These are phyloP conservation scores for Cyclopterus lumpus DNA, from an alignment of 2,797 vertebrate species.

Conservation along the genomic window DNA sequence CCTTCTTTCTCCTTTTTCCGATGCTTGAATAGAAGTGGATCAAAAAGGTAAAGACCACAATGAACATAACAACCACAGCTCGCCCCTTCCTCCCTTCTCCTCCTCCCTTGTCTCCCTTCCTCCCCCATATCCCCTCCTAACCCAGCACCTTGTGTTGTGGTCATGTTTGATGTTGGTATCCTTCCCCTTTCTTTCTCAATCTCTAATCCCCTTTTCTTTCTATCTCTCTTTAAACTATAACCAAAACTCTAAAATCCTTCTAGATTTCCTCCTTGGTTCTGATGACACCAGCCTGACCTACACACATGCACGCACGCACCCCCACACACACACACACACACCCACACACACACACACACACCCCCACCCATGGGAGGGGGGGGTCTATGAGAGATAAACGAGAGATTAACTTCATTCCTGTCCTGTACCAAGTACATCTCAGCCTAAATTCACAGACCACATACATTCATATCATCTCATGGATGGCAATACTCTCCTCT, in stretches of 20 bases:
- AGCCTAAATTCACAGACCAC: slow-evolving; percentile 36
- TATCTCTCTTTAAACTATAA: slow-evolving; percentile 79
- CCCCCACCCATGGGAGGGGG: too few species aligned
- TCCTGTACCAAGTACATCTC: slow-evolving; percentile 49
- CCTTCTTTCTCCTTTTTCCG: slow-evolving; percentile 90
- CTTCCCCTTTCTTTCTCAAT: slow-evolving; percentile 76
- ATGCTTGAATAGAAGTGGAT: slow-evolving; percentile 99
- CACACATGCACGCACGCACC: slow-evolving; percentile 62
- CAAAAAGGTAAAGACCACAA: slow-evolving; percentile 98
- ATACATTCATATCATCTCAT: slow-evolving; percentile 51
- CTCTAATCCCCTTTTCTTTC: slow-evolving; percentile 68
- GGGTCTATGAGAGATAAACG: slow-evolving; percentile 76
- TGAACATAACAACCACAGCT: slow-evolving; percentile 91
- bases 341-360: slow-evolving; percentile 24
- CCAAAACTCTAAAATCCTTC: slow-evolving; percentile 84
- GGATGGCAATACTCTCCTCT: slow-evolving; percentile 45
- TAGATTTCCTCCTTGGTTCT: slow-evolving; percentile 84
- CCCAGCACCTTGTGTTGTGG: slow-evolving; percentile 90
- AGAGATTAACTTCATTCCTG: slow-evolving; percentile 65
- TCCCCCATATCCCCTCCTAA: slow-evolving; percentile 82
- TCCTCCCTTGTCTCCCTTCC: slow-evolving; percentile 71
- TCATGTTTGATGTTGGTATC: slow-evolving; percentile 90
- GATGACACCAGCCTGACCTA: slow-evolving; percentile 78
- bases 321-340: slow-evolving; percentile 25
- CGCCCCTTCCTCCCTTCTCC: slow-evolving; percentile 79